Base-by-base conservation (phyloP, 1,140 invertebrate genomes). In the Tenebrio molitor region DNA sequence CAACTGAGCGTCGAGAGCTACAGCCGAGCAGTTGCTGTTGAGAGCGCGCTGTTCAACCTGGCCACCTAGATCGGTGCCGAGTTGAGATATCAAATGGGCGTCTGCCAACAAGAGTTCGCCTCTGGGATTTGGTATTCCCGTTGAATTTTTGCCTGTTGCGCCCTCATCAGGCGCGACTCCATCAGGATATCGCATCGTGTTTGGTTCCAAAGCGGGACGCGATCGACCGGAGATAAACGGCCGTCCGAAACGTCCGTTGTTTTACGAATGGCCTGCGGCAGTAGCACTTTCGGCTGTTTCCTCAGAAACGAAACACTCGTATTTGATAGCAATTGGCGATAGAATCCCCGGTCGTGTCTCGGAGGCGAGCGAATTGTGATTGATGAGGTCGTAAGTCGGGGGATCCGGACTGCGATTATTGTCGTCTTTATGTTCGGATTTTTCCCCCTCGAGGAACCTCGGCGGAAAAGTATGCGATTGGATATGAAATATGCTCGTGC, bases 361-460 rank as follows among this genome's bases (percentile, higher is more conserved):
- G 44, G 7, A 7, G 44, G 44, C 44, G 44, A 5, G 17, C 15
- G 44, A 7, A 14, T 21, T 6, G 44, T 50, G 44, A 50, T 50
- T 50, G 44, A 50, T 50, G 44, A 50, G 44, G 14, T 50, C 44
- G 19, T 50, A 50, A 50, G 44, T 50, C 10, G 19, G 10, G 19
- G 44, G 19, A 50, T 50, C 44, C 44, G 23, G 44, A 50, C 44
- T 50, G 19, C 44, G 17, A 50, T 50, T 50, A 50, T 50, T 50
- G 44, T 50, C 44, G 44, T 50, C 44, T 10, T 50, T 50, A 21
- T 21, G 44, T 7, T 17, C 44, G 5, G 17, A 50, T n/a, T 50
- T 50, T 50, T 50, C 44, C 44, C 23, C 23, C 12, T 14, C 7
- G 36, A 21, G 44, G 44, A 50, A 50, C 19, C 23, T 19, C 16